phyloP scores from a whole-genome alignment of 2,888 invertebrate genomes.

The Drosophila subquinaria region DNA sequence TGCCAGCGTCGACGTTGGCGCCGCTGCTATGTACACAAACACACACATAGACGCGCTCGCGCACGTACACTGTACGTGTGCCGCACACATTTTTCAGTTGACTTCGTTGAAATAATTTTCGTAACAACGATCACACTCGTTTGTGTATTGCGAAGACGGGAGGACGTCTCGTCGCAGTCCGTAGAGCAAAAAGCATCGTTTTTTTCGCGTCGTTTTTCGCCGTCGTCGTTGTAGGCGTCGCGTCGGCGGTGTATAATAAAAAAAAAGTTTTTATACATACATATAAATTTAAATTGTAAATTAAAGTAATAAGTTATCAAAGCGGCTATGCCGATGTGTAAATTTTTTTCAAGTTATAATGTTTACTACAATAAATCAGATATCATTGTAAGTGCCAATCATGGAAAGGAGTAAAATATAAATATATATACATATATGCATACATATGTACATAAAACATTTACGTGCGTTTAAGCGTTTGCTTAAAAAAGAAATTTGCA shows the following conservation, averaged over 20 bases:
- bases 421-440: not conserved
- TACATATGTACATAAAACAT: not conserved
- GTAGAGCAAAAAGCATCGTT: slow-evolving; percentile 55
- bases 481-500: slow-evolving; percentile 46
- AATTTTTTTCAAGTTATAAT: slow-evolving; percentile 53
- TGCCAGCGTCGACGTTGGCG: slow-evolving; percentile 42
- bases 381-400: slow-evolving; percentile 50
- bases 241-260: slow-evolving; percentile 62
- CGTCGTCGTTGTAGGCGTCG: slow-evolving; percentile 61
- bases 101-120: slow-evolving; percentile 82
- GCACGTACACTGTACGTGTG: slow-evolving; percentile 34
- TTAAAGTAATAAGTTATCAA: slow-evolving; percentile 14
- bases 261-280: slow-evolving; percentile 22
- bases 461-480: slow-evolving; percentile 30
- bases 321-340: slow-evolving; percentile 42
- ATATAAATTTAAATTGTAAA: slow-evolving; percentile 16
- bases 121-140: slow-evolving; percentile 85
- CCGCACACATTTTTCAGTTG: slow-evolving; percentile 76
- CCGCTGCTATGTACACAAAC: slow-evolving; percentile 47
- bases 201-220: slow-evolving; percentile 59
- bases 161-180: slow-evolving; percentile 75
- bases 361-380: slow-evolving; percentile 22
- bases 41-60: slow-evolving; percentile 27
- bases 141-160: slow-evolving; percentile 84
- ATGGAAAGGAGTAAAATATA: slow-evolving; percentile 9